phyloP scores from a whole-genome alignment of 2,113 vertebrate genomes.

The Speoplatyrhinus poulsoni region DNA sequence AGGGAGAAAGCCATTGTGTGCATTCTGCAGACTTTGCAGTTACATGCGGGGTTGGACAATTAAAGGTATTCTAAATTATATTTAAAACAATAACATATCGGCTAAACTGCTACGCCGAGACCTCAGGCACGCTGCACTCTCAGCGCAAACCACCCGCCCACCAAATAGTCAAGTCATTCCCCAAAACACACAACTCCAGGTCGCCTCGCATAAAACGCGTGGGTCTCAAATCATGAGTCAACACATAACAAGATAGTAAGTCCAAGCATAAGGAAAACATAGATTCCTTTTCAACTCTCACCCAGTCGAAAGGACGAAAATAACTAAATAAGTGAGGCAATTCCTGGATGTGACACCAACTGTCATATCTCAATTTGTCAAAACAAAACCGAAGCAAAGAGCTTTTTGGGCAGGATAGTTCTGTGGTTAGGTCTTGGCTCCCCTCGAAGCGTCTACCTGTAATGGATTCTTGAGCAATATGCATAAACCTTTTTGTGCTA shows the following conservation, averaged over 20 bases:
- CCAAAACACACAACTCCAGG: constrained; percentile 1
- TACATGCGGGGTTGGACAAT: not conserved
- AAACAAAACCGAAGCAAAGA: constrained; percentile 35
- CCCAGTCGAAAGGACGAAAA: constrained; percentile 7
- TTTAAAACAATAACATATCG: constrained; percentile 19
- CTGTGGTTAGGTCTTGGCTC: too few relatives aligned
- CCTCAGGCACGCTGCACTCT: constrained; percentile 2
- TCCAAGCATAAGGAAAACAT: not conserved
- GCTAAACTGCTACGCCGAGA: constrained; percentile 13
- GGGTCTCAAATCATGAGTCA: constrained; percentile 17
- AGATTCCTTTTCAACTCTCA: not conserved
- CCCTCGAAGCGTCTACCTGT: too few relatives aligned
- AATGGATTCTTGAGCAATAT: too few relatives aligned
- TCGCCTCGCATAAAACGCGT: constrained; percentile 21
- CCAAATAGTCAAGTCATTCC: not conserved
- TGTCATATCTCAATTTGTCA: constrained; percentile 22
- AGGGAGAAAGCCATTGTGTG: not conserved
- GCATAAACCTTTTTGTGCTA: too few relatives aligned
- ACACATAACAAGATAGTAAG: constrained; percentile 13
- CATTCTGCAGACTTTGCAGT: not conserved
- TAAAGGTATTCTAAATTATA: too few relatives aligned
- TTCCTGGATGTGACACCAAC: constrained; percentile 22
- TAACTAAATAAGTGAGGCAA: constrained; percentile 40
- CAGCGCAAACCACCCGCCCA: constrained; percentile 29
- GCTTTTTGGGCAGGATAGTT: constrained; percentile 7